Base-by-base conservation (phyloP, 2,113 vertebrate genomes). In the Alces alces region DNA sequence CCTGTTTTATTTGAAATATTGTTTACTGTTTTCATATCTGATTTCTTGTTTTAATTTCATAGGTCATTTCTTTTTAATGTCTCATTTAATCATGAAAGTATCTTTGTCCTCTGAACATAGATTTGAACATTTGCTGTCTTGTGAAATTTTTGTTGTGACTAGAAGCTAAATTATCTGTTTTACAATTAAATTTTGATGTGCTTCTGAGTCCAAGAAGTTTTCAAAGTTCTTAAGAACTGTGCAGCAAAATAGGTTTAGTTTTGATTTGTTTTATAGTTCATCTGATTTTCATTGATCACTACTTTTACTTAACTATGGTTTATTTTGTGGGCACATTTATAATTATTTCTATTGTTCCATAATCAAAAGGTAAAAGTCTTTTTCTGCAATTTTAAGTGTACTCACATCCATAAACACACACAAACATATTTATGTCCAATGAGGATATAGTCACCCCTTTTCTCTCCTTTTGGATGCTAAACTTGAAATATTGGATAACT, bases 101-200 rank as follows among this genome's bases (percentile, higher is more conserved):
- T 52, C 1, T 55, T 76, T 27, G 21, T 76, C 36, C 1, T 86
- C 58, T 90, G 14, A 91, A 17, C 47, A 80, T 0, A 43, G 2
- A 43, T 80, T 55, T 95, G 36, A 54, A 47, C 30, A 83, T 76
- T 93, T 89, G 11, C 21, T n/a, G 11, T 82, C 36, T 60, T 76
- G 14, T 60, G 23, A 85, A 70, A 54, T 27, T 73, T 76, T 78
- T 57, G 4, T 66, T 64, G 9, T 57, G 36, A 12, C 43, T 90
- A 79, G 60, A 19, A 89, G 19, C 50, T 87, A 54, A 93, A 83
- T 66, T 57, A 73, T 52, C 64, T 86, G 17, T 92, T 93, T 85
- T 52, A 43, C 61, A 90, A 84, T 36, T 70, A 45, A 39, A 84
- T 1, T 78, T 82, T 43, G 33, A 43, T 45, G 2, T n/a, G 43